These are phyloP conservation scores for Arctocebus calabarensis DNA, from an alignment of 2,797 vertebrate genomes.

Conservation along the genomic window DNA sequence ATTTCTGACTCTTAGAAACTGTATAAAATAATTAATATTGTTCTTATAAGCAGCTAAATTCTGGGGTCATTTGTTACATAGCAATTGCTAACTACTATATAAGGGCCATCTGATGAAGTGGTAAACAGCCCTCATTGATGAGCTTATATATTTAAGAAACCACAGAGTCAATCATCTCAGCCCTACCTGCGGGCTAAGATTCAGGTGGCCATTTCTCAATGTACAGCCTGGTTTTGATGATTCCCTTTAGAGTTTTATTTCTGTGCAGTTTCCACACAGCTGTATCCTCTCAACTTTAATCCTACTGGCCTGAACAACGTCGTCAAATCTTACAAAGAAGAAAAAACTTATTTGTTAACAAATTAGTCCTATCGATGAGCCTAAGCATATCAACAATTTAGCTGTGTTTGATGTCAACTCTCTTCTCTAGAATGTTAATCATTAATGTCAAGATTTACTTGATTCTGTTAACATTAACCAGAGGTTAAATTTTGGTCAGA, in stretches of 20 bases:
- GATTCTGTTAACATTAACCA: slow-evolving; percentile 51
- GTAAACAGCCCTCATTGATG: not conserved
- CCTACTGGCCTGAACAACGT: not conserved
- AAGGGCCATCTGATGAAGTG: not conserved
- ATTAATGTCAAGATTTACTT: slow-evolving; percentile 38
- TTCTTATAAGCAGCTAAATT: not conserved
- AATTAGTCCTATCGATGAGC: slow-evolving; percentile 21
- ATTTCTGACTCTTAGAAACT: not conserved
- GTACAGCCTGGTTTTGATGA: not conserved
- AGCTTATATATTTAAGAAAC: not conserved
- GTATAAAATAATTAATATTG: not conserved
- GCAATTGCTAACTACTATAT: not conserved
- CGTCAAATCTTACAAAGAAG: slow-evolving; percentile 22
- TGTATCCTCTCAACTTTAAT: not conserved
- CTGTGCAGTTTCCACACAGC: not conserved
- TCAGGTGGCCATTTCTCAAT: not conserved
- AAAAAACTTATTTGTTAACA: slow-evolving; percentile 58
- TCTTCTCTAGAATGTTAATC: slow-evolving; percentile 66
- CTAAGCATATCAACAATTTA: slow-evolving; percentile 8
- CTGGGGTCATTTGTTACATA: not conserved
- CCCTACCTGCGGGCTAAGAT: not conserved
- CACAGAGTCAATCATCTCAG: not conserved
- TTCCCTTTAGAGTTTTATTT: slow-evolving; percentile 33
- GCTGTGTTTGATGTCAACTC: slow-evolving; percentile 26
- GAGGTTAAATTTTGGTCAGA: slow-evolving; percentile 41